These are phyloP conservation scores for Gryllus longicercus DNA, from an alignment of 2,888 invertebrate species.

Conservation along the genomic window DNA sequence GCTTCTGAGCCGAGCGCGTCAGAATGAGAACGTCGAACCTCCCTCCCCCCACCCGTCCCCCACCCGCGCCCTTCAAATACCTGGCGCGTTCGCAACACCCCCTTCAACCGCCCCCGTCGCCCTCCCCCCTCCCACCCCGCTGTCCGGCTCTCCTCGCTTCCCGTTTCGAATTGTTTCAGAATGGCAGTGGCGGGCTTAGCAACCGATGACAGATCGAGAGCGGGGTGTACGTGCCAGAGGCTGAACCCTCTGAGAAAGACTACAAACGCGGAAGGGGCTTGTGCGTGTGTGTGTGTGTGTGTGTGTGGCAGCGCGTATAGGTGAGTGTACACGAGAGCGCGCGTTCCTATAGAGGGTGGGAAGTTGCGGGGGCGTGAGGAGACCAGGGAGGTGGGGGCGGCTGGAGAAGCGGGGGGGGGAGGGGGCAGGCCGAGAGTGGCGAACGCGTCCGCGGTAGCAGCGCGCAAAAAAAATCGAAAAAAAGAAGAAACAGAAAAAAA, in stretches of 20 bases:
- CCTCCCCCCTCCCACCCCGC: not conserved
- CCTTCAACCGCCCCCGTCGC: not conserved
- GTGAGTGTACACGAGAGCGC: too few relatives aligned
- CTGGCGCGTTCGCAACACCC: not conserved
- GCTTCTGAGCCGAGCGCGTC: not conserved
- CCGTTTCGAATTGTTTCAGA: slow-evolving; percentile 11
- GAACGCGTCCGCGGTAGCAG: too few relatives aligned
- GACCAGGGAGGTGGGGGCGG: not conserved
- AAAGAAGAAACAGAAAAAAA: not conserved
- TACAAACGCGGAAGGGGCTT: too few relatives aligned
- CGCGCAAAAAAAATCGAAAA: too few relatives aligned
- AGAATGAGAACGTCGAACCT: not conserved
- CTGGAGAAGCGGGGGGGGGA: not conserved
- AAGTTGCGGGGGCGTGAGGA: too few relatives aligned
- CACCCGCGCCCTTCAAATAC: not conserved
- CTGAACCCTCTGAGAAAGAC: too few relatives aligned
- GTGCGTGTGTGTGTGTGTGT: too few relatives aligned
- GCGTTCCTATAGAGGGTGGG: too few relatives aligned
- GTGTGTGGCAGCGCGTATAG: too few relatives aligned
- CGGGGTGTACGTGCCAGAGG: not conserved
- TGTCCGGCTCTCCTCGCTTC: not conserved
- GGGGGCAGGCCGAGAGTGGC: not conserved
- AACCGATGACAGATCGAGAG: not conserved
- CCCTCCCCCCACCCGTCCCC: not conserved
- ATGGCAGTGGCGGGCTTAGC: slow-evolving; percentile 9